Base-by-base conservation (phyloP, 2,113 vertebrate genomes). In the Brienomyrus brachyistius region DNA sequence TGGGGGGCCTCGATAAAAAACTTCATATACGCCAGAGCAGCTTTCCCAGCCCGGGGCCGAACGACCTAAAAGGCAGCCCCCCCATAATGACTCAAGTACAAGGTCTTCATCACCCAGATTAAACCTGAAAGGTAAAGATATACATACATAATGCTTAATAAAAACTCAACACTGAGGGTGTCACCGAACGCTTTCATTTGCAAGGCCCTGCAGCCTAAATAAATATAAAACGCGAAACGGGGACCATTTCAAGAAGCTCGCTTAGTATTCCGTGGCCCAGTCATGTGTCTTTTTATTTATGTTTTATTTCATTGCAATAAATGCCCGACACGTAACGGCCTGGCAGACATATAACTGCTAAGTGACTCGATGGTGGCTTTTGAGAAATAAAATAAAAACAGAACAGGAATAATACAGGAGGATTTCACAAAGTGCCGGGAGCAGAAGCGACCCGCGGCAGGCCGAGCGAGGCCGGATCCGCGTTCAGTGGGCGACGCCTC, bases 51-150 rank as follows among this genome's bases (percentile, higher is more conserved):
- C 87, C 19, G 6, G 6, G 45, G 86, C 27, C 27, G 4, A 88
- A 43, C 0, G 35, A 21, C 15, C 40, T 50, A 15, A 88, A 31
- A 31, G 10, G 45, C 7, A 59, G 19, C 54, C 54, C 54, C 21
- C 15, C 35, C 35, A 10, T 17, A 54, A 87, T 15, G 27, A 70
- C 54, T 31, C 21, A 23, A 48, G 50, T 27, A 45, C 17, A 89
- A 88, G 89, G 85, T 80, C 82, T 77, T 86, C 23, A 9, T 90
- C 89, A 86, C 54, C 82, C 47, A 40, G 70, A 80, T 51, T 86
- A 52, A 88, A 90, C 11, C 74, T 54, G 80, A 89, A 91, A 87
- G 62, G 80, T 47, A 9, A 51, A 85, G 82, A 88, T 23, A 40
- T 23, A 54, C 54, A 59, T 1, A 47, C 40, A 84, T 48, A 84